Percentiles rank a stretch among this genome's conserved stretches.
phyloP scores from a whole-genome alignment of 2,888 invertebrate species.

The Dynastes maya region DNA sequence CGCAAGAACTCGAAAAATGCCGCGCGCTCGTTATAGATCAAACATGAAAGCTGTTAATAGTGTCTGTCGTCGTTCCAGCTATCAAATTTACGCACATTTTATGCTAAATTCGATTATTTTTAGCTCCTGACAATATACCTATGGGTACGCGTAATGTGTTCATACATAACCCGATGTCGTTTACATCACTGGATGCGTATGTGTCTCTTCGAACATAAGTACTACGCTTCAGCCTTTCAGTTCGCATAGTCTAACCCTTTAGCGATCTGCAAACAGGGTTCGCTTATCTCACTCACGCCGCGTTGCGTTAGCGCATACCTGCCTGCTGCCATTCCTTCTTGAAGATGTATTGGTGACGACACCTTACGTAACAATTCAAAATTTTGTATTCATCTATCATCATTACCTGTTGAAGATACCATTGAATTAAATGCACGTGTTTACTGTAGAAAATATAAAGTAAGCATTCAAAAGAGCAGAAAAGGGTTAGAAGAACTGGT shows the following conservation, averaged over 20 bases:
- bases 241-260: conserved; percentile 3
- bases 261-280: conserved; percentile 12
- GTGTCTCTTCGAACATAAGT: conserved; percentile 4
- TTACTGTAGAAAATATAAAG: too few relatives aligned
- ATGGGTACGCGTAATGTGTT: conserved; percentile 25
- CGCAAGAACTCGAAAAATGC: conserved; percentile 57
- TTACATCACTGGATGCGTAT: conserved; percentile 16
- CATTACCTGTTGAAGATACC: neutral
- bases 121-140: conserved; percentile 33
- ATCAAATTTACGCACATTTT: conserved; percentile 52
- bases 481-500: too few relatives aligned
- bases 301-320: conserved; percentile 1
- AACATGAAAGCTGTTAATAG: conserved; percentile 53
- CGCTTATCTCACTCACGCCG: neutral
- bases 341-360: neutral
- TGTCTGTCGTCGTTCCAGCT: conserved; percentile 27
- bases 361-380: conserved; percentile 15
- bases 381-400: neutral
- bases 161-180: conserved; percentile 25
- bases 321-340: neutral
- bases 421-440: too few relatives aligned
- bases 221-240: conserved; percentile 6
- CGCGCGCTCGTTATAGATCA: conserved; percentile 54
- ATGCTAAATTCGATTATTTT: conserved; percentile 49
- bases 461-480: too few relatives aligned